Evolutionary conservation across 2,888 invertebrate species (phyloP).

Genomic region (Drosophila rubida): DNA sequence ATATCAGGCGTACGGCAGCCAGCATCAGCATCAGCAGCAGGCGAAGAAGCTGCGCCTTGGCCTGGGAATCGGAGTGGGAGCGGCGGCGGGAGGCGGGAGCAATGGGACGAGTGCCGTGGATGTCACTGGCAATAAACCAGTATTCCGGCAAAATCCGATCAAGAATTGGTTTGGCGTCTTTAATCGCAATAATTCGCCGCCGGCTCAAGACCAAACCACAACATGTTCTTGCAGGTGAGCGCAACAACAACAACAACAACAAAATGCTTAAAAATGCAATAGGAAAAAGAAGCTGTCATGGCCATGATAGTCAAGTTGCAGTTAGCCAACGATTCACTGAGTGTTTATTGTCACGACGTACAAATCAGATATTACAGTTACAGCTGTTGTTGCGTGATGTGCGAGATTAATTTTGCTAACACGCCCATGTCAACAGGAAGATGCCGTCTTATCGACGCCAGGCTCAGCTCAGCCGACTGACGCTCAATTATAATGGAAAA

Average conservation of each 20-base stretch:
- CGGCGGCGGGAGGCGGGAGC: constrained; percentile 15
- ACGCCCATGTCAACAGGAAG: constrained; percentile 15
- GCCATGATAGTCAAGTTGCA: constrained; percentile 67
- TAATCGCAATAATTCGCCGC: constrained; percentile 86
- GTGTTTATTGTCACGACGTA: constrained; percentile 68
- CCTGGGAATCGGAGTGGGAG: constrained; percentile 21
- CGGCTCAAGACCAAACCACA: constrained; percentile 84
- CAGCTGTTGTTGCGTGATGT: constrained; percentile 18
- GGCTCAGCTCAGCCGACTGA: not conserved
- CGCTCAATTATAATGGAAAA: not conserved
- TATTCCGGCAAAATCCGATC: constrained; percentile 81
- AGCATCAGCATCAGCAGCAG: constrained; percentile 61
- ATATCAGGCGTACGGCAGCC: constrained; percentile 80
- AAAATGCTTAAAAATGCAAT: not conserved
- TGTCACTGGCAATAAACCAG: constrained; percentile 62
- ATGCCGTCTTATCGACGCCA: not conserved
- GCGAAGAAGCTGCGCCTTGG: constrained; percentile 59
- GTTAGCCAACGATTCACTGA: constrained; percentile 58
- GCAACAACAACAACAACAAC: not conserved
- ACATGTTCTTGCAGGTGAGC: constrained; percentile 82
- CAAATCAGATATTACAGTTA: constrained; percentile 69
- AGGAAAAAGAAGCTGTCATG: constrained; percentile 56
- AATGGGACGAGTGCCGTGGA: constrained; percentile 38
- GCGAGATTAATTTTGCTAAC: constrained; percentile 27
- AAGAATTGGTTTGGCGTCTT: constrained; percentile 88